phyloP scores from a whole-genome alignment of 2,113 vertebrate genomes.

The Alaudala cheleensis region DNA sequence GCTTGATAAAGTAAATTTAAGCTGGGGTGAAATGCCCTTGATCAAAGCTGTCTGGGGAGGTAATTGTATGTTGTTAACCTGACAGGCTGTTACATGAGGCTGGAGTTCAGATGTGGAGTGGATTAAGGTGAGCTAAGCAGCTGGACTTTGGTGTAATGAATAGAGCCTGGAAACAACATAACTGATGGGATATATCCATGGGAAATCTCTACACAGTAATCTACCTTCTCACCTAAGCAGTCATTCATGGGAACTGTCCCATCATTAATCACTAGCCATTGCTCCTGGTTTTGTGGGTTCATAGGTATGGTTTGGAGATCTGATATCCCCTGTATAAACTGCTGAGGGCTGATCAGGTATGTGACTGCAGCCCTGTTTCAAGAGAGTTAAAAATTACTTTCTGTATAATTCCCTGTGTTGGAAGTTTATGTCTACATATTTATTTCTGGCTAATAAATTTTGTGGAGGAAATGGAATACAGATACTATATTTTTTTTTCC shows the following conservation, averaged over 20 bases:
- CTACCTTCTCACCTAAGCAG: not conserved
- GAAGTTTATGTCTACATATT: not conserved
- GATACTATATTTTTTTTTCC: rapidly evolving
- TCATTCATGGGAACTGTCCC: not conserved
- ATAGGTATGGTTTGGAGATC: rapidly evolving
- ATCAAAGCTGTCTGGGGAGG: not conserved
- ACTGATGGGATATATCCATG: rapidly evolving
- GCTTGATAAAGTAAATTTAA: not conserved
- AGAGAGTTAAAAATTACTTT: not conserved
- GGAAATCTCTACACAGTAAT: not conserved
- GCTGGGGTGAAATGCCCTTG: rapidly evolving
- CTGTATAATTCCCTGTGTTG: not conserved
- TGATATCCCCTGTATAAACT: not conserved
- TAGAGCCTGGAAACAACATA: not conserved
- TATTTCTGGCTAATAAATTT: not conserved
- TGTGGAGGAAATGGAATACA: not conserved
- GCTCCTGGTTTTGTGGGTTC: not conserved
- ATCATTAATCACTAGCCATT: not conserved
- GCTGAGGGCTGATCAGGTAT: not conserved
- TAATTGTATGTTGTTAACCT: not conserved
- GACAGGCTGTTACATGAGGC: not conserved
- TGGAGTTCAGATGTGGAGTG: not conserved
- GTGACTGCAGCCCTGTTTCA: not conserved
- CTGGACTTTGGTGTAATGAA: not conserved
- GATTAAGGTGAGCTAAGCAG: not conserved